A percentile compares a stretch with the other conserved stretches of the same genome.
Evolutionary conservation across 1,140 invertebrate species (phyloP).

Genomic region (Diabrotica undecimpunctata): DNA sequence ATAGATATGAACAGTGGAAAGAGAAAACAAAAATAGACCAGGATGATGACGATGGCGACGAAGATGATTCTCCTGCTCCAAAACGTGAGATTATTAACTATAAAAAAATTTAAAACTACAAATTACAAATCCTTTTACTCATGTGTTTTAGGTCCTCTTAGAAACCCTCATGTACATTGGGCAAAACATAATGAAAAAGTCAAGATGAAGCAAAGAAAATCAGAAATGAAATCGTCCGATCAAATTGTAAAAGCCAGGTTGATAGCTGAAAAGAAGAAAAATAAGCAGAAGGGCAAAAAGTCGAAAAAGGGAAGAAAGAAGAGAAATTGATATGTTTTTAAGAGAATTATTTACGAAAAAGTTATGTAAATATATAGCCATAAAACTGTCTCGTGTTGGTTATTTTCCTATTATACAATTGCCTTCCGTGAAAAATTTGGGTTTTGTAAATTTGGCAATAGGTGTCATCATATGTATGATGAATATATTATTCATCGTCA

Average conservation of each 20-base stretch:
- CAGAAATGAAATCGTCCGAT: constrained; percentile 64
- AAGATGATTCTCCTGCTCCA: constrained; percentile 40
- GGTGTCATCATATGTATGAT: too few species aligned
- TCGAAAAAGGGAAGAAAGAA: constrained; percentile 40
- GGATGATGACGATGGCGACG: constrained; percentile 56
- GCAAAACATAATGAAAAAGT: constrained; percentile 60
- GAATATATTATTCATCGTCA: too few species aligned
- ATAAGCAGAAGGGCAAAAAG: constrained; percentile 36
- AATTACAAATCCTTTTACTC: neutral
- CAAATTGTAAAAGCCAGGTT: constrained; percentile 67
- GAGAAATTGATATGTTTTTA: constrained; percentile 8
- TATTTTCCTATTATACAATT: too few species aligned
- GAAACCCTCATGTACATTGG: constrained; percentile 54
- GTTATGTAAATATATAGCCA: neutral
- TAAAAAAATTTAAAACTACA: too few species aligned
- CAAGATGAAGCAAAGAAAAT: constrained; percentile 49
- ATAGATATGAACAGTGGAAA: constrained; percentile 85
- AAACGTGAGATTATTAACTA: constrained; percentile 4
- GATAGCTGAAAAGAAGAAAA: constrained; percentile 52
- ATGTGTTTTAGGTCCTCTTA: neutral
- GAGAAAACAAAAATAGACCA: constrained; percentile 72
- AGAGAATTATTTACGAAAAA: neutral
- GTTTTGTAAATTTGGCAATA: too few species aligned
- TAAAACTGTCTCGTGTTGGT: too few species aligned
- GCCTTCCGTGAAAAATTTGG: too few species aligned